A percentile compares a stretch with the other conserved stretches of the same genome.
Evolutionary conservation across 1,140 invertebrate species (phyloP).

Genomic region (Nephila pilipes): DNA sequence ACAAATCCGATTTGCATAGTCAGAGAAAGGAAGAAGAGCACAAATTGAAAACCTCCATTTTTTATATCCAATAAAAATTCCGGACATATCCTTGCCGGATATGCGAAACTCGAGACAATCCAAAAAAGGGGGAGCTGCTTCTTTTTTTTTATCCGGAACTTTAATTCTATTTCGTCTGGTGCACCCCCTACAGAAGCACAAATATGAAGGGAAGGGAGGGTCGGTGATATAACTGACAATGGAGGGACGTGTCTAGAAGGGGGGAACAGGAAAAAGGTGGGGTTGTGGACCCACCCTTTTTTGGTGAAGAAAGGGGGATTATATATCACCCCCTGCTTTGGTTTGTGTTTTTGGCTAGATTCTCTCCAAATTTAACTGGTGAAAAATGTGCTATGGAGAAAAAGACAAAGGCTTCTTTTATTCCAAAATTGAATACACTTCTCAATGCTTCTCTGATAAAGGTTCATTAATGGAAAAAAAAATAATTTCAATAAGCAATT

Average conservation of each 20-base stretch:
- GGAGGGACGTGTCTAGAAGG: neutral
- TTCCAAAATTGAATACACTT: too few species aligned
- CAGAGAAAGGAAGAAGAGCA: neutral
- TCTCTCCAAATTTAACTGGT: too few species aligned
- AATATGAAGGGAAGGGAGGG: neutral
- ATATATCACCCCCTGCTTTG: neutral
- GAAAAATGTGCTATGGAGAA: too few species aligned
- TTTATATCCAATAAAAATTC: constrained; percentile 14
- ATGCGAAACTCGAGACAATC: constrained; percentile 10
- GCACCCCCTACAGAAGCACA: neutral
- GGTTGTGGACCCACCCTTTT: neutral
- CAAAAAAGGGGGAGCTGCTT: neutral
- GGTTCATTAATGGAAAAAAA: too few species aligned
- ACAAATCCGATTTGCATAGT: neutral
- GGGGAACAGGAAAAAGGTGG: constrained; percentile 31
- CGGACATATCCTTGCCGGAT: constrained; percentile 6
- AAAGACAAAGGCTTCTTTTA: too few species aligned
- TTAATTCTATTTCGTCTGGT: constrained; percentile 30
- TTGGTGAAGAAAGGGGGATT: neutral
- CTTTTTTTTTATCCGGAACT: neutral
- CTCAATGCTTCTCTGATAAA: too few species aligned
- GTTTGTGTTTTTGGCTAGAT: neutral
- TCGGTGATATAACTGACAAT: constrained; percentile 26
- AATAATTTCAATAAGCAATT: too few species aligned
- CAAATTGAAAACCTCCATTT: constrained; percentile 13